Percentiles rank a stretch among this genome's conserved stretches.
Conservation (phyloP, 2,113 vertebrate species). For the Paradisaea rubra region DNA sequence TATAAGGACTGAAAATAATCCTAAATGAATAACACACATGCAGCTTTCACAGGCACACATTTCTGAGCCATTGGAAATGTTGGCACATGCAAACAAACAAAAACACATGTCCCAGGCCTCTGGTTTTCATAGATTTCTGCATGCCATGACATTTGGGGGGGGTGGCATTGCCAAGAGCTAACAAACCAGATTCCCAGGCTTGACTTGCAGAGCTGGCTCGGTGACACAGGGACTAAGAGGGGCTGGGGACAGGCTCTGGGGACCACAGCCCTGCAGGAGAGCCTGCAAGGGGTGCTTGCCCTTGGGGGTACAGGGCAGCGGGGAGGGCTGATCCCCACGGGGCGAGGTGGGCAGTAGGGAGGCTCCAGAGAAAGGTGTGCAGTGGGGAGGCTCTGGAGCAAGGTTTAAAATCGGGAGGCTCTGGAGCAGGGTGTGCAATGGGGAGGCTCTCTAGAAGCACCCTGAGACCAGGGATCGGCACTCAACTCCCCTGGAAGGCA, state of each 20-base stretch:
- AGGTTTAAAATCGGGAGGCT: background rate
- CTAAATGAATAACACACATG: constrained; percentile 55
- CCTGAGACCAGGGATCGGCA: background rate
- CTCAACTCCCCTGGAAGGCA: background rate
- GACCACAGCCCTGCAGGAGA: background rate
- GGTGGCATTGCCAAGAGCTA: constrained; percentile 42
- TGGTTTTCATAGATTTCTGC: constrained; percentile 59
- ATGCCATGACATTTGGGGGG: constrained; percentile 36
- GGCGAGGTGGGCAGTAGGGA: background rate
- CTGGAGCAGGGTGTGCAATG: background rate
- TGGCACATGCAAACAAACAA: constrained; percentile 63
- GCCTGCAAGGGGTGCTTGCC: background rate
- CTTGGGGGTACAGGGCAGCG: rapidly evolving
- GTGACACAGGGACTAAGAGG: background rate
- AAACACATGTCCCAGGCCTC: constrained; percentile 57
- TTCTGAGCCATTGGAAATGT: constrained; percentile 52
- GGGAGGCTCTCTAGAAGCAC: background rate
- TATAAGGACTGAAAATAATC: constrained; percentile 51
- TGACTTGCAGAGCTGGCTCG: background rate
- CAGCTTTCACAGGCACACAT: constrained; percentile 33
- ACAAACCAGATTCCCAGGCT: background rate
- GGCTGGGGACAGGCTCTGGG: background rate
- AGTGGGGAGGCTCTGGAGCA: background rate
- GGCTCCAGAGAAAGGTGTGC: background rate
- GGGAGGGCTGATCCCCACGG: background rate